Conservation (phyloP, 2,888 invertebrate genomes). For the Caenorhabditis sp. region DNA sequence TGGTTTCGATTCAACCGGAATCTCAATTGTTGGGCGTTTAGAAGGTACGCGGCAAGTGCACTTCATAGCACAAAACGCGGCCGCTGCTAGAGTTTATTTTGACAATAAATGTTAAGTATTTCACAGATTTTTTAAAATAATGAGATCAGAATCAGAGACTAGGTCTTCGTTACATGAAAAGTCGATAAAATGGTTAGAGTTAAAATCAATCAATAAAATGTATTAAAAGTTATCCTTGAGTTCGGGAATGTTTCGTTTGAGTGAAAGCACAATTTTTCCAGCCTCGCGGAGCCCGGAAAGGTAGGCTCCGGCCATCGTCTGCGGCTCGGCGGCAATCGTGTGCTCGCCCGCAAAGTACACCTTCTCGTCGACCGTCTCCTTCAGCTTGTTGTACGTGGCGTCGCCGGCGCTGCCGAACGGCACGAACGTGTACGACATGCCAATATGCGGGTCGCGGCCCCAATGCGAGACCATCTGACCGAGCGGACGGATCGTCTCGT, state of each 20-base stretch:
- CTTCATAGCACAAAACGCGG: no score
- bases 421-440: conserved; percentile 81
- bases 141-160: no score
- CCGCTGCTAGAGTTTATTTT: no score
- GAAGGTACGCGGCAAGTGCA: no score
- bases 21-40: no score
- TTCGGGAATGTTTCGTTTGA: conserved; percentile 8
- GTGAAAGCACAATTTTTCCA: conserved; percentile 60
- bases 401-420: conserved; percentile 79
- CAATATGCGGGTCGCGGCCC: conserved; percentile 79
- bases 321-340: conserved; percentile 76
- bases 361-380: conserved; percentile 79
- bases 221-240: not conserved
- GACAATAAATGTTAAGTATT: no score
- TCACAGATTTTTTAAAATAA: no score
- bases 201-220: not conserved
- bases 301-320: conserved; percentile 81
- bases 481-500: conserved; percentile 79
- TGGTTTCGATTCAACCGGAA: no score
- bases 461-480: conserved; percentile 80
- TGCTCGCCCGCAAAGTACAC: conserved; percentile 81
- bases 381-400: conserved; percentile 80
- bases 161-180: no score
- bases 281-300: conserved; percentile 81
- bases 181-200: not conserved